These are phyloP conservation scores for Poecile montanus DNA, from an alignment of 2,797 vertebrate species.

Conservation along the genomic window DNA sequence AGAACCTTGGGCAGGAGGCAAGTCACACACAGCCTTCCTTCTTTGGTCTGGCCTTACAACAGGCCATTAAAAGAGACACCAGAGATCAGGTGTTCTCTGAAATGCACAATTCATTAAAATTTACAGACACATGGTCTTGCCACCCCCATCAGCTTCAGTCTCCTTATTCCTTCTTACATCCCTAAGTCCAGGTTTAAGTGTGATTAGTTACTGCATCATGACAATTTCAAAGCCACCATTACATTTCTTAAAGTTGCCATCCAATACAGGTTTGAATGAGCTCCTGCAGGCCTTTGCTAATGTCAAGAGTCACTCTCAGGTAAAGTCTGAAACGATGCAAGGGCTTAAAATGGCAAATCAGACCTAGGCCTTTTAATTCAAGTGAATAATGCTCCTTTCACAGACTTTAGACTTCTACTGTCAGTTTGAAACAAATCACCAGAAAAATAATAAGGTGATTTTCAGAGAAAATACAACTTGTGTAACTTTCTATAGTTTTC, in stretches of 20 bases:
- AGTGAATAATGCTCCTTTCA: not conserved
- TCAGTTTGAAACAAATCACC: not conserved
- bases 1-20: not conserved
- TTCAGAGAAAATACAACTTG: not conserved
- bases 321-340: not conserved
- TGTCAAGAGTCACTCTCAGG: not conserved
- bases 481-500: not conserved
- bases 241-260: not conserved
- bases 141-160: not conserved
- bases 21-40: not conserved
- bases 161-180: not conserved
- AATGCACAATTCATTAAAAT: not conserved
- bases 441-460: not conserved
- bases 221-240: not conserved
- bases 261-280: not conserved
- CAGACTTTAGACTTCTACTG: not conserved
- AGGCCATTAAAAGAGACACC: not conserved
- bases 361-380: not conserved
- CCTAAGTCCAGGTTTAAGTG: not conserved
- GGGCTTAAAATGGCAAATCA: not conserved
- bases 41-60: not conserved
- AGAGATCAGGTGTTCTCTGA: not conserved
- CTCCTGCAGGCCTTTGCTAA: not conserved
- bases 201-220: not conserved
- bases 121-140: not conserved